Evolutionary conservation across 2,888 invertebrate species (phyloP).

Genomic region (Calameuta filiformis): DNA sequence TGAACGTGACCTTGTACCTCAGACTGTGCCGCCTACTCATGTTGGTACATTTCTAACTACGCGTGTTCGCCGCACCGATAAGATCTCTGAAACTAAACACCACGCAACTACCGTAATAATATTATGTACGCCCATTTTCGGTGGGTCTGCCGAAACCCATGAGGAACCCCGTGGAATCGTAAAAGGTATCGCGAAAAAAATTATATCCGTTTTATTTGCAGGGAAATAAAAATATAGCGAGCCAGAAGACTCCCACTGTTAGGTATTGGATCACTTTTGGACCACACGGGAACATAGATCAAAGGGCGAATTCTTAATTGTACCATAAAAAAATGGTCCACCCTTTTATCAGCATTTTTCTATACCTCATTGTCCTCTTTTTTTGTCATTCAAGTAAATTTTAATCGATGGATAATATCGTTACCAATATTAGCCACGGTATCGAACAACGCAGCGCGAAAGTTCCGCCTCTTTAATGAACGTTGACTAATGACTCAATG

Average conservation of each 20-base stretch:
- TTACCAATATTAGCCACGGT: neutral
- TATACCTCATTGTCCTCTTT: neutral
- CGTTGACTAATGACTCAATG: neutral
- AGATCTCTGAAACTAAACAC: conserved; percentile 31
- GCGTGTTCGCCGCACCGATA: conserved; percentile 29
- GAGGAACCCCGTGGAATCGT: neutral
- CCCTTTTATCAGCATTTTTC: neutral
- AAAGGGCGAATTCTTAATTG: neutral
- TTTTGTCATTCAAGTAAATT: neutral
- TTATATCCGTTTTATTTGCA: neutral
- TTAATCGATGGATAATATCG: neutral
- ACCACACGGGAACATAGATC: neutral
- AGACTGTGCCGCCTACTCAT: conserved; percentile 24
- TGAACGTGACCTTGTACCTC: conserved; percentile 11
- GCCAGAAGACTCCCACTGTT: neutral
- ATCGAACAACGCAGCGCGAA: neutral
- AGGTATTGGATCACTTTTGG: neutral
- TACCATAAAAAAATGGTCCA: neutral
- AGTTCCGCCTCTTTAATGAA: neutral
- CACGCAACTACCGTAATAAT: conserved; percentile 33
- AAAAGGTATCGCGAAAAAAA: neutral
- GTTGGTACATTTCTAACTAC: conserved; percentile 30
- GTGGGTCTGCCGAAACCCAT: neutral
- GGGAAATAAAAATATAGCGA: neutral
- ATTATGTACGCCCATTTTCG: conserved; percentile 12